Evolutionary conservation across 2,888 invertebrate species (phyloP).

Genomic region (Stramonita haemastoma): DNA sequence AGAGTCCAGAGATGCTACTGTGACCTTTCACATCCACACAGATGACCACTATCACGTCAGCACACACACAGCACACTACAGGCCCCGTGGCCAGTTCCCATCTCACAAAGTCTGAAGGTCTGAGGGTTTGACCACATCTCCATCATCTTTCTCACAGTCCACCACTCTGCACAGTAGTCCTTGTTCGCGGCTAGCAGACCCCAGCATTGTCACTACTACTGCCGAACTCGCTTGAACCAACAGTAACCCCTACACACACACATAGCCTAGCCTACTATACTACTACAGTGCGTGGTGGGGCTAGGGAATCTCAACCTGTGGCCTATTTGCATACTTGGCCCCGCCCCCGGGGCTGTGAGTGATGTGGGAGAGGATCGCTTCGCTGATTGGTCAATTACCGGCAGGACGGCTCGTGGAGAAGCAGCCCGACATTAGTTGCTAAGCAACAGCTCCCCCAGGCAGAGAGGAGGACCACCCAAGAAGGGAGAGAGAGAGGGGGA

Average conservation of each 20-base stretch:
- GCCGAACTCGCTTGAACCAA: constrained; percentile 50
- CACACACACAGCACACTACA: not conserved
- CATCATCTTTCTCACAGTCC: constrained; percentile 57
- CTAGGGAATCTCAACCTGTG: constrained; percentile 58
- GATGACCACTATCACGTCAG: not conserved
- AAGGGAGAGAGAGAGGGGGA: constrained; percentile 47
- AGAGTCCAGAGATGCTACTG: not conserved
- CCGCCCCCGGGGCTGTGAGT: constrained; percentile 70
- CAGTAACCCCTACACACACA: constrained; percentile 53
- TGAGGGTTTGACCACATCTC: constrained; percentile 62
- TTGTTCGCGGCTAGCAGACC: constrained; percentile 55
- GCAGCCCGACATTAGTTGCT: constrained; percentile 76
- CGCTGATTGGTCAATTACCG: constrained; percentile 70
- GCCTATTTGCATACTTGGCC: constrained; percentile 68
- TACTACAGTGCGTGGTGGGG: too few species aligned
- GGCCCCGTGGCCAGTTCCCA: constrained; percentile 19
- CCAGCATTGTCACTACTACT: constrained; percentile 42
- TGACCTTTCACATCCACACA: not conserved
- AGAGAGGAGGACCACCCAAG: constrained; percentile 75
- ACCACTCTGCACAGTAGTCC: constrained; percentile 40
- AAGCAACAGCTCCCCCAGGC: constrained; percentile 76
- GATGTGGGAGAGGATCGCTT: constrained; percentile 66
- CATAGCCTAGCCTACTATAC: too few species aligned
- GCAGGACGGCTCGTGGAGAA: constrained; percentile 71
- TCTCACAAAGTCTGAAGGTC: constrained; percentile 56